phyloP scores from a whole-genome alignment of 2,888 invertebrate species.

The Chydorus sphaericus region DNA sequence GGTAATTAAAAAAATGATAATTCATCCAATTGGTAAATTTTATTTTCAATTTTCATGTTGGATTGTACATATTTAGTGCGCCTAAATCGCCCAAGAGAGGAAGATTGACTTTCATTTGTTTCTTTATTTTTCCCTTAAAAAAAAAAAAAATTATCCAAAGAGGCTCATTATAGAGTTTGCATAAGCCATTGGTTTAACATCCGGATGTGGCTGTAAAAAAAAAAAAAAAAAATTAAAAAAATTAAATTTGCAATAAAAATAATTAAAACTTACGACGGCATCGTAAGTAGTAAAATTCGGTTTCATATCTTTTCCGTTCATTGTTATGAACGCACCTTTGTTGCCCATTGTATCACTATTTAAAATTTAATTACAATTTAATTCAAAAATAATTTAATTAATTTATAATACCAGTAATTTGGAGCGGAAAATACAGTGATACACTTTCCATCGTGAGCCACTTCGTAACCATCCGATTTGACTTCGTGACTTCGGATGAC shows the following conservation, averaged over 20 bases:
- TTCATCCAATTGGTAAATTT: neutral
- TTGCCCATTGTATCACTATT: constrained; percentile 96
- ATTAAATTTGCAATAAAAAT: neutral
- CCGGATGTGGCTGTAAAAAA: constrained; percentile 77
- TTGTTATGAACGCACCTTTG: constrained; percentile 90
- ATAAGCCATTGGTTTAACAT: constrained; percentile 95
- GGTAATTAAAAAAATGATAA: neutral
- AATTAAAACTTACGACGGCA: constrained; percentile 63
- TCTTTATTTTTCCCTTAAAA: neutral
- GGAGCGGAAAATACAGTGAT: constrained; percentile 99
- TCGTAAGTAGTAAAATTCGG: constrained; percentile 84
- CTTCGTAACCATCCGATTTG: constrained; percentile 89
- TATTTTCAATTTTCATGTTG: neutral
- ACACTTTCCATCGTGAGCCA: constrained; percentile 86
- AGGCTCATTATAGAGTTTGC: constrained; percentile 70
- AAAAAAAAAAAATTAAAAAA: constrained; percentile 17
- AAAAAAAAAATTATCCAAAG: constrained; percentile 39
- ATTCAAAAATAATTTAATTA: neutral
- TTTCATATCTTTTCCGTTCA: constrained; percentile 78
- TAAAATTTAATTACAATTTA: neutral
- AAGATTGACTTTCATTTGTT: no score
- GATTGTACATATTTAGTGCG: constrained; percentile 8
- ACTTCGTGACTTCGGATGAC: constrained; percentile 95
- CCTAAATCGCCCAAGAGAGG: no score
- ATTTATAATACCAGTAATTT: constrained; percentile 72